phyloP scores from a whole-genome alignment of 1,140 invertebrate genomes.

The Papilio aristodemus region DNA sequence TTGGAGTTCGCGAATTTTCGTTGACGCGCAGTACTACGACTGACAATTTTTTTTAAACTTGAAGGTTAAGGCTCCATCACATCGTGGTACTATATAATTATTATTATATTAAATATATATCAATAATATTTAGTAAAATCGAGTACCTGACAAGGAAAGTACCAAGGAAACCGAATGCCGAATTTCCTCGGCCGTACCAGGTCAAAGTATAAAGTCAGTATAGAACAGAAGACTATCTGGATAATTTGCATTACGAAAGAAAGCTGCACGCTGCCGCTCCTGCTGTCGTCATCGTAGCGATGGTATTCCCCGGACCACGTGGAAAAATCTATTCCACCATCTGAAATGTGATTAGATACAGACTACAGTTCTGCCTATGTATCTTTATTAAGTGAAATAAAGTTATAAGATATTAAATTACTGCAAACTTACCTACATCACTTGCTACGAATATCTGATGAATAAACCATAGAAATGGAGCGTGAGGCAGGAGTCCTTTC shows the following conservation, averaged over 20 bases:
- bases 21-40: no score
- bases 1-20: no score
- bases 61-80: no score
- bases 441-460: slow-evolving; percentile 14
- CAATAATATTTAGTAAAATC: background rate
- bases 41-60: no score
- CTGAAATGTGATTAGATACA: background rate
- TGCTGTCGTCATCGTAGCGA: background rate
- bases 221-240: background rate
- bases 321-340: slow-evolving; percentile 15
- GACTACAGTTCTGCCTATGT: no score
- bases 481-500: slow-evolving; percentile 15
- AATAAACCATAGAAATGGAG: slow-evolving; percentile 19
- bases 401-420: no score
- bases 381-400: no score
- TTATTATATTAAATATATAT: no score
- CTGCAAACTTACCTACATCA: slow-evolving; percentile 12
- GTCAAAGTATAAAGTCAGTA: slow-evolving; percentile 39
- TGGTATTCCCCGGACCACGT: slow-evolving; percentile 12
- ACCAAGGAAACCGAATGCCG: slow-evolving; percentile 34
- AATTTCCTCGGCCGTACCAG: slow-evolving; percentile 36
- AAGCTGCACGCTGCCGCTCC: slow-evolving; percentile 1
- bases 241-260: slow-evolving; percentile 4
- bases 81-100: no score
- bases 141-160: slow-evolving; percentile 40